phyloP scores from a whole-genome alignment of 2,888 invertebrate species.

The Mythimna albipuncta region DNA sequence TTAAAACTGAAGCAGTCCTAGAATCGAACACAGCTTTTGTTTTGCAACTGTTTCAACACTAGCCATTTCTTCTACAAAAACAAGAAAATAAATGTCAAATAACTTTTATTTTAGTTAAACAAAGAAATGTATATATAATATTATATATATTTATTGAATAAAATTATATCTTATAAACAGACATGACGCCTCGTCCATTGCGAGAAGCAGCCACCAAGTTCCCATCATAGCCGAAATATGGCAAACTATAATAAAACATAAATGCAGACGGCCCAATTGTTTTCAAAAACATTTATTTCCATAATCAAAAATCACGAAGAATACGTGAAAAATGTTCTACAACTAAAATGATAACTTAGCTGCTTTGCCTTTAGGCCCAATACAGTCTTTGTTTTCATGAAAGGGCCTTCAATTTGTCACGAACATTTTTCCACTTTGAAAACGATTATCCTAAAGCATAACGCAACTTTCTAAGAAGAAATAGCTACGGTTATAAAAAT shows the following conservation, averaged over 20 bases:
- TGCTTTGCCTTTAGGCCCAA: conserved; percentile 53
- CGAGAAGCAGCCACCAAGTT: conserved; percentile 84
- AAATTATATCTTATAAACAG: conserved; percentile 87
- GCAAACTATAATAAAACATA: conserved; percentile 74
- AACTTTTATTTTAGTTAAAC: conserved; percentile 89
- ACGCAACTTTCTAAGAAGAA: conserved; percentile 43
- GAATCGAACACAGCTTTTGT: neutral
- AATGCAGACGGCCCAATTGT: conserved; percentile 81
- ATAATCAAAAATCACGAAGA: conserved; percentile 45
- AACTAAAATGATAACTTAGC: conserved; percentile 48
- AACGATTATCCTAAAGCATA: conserved; percentile 36
- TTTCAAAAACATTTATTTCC: conserved; percentile 60
- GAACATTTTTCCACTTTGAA: conserved; percentile 20
- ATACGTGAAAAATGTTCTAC: conserved; percentile 39
- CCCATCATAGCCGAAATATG: conserved; percentile 82
- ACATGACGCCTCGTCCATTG: conserved; percentile 80
- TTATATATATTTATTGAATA: conserved; percentile 85
- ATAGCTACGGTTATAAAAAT: conserved; percentile 55
- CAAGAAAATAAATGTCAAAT: conserved; percentile 79
- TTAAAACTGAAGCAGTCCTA: too few relatives aligned
- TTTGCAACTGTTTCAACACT: neutral
- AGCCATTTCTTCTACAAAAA: conserved; percentile 55
- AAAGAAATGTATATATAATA: conserved; percentile 86
- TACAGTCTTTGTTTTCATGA: conserved; percentile 41
- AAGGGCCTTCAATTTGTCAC: conserved; percentile 22